Evolutionary conservation across 2,113 vertebrate genomes (phyloP), one percentile per base, ranked within the genome.

Genomic region (Oncorhynchus mykiss): DNA sequence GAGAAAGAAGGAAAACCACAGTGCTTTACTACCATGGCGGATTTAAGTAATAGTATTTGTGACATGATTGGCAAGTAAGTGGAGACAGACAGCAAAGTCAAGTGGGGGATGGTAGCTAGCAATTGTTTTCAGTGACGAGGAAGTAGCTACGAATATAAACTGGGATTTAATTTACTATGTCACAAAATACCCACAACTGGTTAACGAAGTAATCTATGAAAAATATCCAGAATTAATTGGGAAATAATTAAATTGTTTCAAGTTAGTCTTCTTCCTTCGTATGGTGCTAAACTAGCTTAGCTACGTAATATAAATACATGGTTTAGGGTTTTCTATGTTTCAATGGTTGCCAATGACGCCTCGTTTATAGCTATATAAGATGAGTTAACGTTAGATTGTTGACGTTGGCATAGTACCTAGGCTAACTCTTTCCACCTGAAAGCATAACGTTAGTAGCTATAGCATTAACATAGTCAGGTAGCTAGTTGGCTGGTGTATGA

Each of bases 1-100:
- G 94, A 95, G 89, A 95, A 95, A 90, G 94, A 94, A 93, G 93
- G 93, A 93, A 94, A 94, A 93, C 87, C 82, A 54, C 90, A 91
- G 84, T 79, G 78, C 76, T 62, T 77, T 64, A 84, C 51, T 72
- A 88, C 77, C 79, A 94, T 95, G 93, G 92, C 91, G 80, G 82
- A 93, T 85, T 87, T 94, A 82, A 93, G 86, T 90, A 93, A 88
- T 78, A 89, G 90, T 90, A 92, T 93, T 79, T 92, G 91, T 92
- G 92, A 94, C 90, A 91, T 92, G 91, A 93, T 93, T 86, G 92
- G 89, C 82, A 94, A 92, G 93, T 93, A 91, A 94, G 93, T 93
- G 72, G 77, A 80, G 72, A 67, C 80, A 82, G 34, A 45, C 31
- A 64, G 76, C 71, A 9, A 72, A n/a, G n/a, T 49, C 31, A 0